Percentiles rank a stretch among this genome's conserved stretches.
phyloP scores from a whole-genome alignment of 2,888 invertebrate genomes.

The Polymixis lichenea region DNA sequence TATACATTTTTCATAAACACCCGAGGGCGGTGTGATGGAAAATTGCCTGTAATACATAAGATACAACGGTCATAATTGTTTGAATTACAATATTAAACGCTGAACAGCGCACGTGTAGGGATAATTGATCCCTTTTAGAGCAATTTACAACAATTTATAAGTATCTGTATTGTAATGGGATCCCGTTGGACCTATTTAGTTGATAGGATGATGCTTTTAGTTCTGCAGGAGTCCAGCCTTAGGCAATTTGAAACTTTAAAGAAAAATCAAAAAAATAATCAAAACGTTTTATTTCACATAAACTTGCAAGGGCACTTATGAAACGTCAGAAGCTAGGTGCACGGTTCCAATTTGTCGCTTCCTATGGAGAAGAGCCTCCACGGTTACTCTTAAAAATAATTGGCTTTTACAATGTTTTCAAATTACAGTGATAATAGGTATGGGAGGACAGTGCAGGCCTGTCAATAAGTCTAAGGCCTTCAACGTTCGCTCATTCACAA shows the following conservation, averaged over 20 bases:
- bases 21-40: slow-evolving; percentile 75
- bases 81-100: slow-evolving; percentile 72
- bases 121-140: slow-evolving; percentile 80
- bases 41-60: slow-evolving; percentile 79
- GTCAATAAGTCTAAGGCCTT: no score
- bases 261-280: no score
- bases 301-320: no score
- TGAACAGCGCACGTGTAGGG: slow-evolving; percentile 66
- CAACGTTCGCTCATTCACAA: no score
- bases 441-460: no score
- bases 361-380: no score
- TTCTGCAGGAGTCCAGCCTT: not conserved
- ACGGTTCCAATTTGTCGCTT: no score
- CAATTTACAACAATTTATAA: slow-evolving; percentile 76
- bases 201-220: slow-evolving; percentile 1
- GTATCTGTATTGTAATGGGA: slow-evolving; percentile 66
- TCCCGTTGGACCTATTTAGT: slow-evolving; percentile 49
- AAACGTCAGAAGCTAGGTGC: no score
- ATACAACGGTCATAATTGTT: slow-evolving; percentile 79
- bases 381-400: no score
- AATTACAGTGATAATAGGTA: no score
- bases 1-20: slow-evolving; percentile 82
- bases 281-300: no score
- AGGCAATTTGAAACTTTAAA: not conserved
- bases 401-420: no score